Conservation (phyloP, 2,888 invertebrate species). For the Andrena marginata region DNA sequence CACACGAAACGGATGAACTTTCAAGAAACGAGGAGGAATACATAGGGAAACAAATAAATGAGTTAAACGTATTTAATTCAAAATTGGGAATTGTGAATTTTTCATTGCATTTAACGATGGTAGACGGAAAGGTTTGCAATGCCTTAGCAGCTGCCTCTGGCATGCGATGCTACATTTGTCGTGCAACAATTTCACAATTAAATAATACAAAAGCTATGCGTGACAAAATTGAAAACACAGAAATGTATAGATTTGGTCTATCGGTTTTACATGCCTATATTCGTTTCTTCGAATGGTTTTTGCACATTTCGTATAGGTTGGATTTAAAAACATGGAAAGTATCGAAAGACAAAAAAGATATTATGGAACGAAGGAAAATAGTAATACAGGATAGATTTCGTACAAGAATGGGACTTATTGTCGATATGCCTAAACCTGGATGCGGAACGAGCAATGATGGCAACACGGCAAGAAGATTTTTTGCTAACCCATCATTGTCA, state of each 20-base stretch:
- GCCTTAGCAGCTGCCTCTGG: neutral
- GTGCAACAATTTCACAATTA: neutral
- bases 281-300: neutral
- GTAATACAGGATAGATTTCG: neutral
- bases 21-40: neutral
- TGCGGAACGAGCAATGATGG: slow-evolving; percentile 7
- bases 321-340: slow-evolving; percentile 4
- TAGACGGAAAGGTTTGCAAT: slow-evolving; percentile 9
- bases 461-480: slow-evolving; percentile 4
- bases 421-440: slow-evolving; percentile 13
- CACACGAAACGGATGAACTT: neutral
- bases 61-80: neutral
- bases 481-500: slow-evolving; percentile 1
- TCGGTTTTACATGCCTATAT: neutral
- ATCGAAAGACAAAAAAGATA: neutral
- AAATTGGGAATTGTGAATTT: neutral
- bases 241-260: slow-evolving; percentile 2
- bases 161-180: slow-evolving; percentile 2
- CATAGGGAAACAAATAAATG: neutral
- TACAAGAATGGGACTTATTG: neutral
- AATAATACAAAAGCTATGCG: neutral
- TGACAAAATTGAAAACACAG: neutral
- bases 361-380: neutral
- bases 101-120: slow-evolving; percentile 3
- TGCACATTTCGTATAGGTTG: neutral